Conservation (phyloP, 2,888 invertebrate species). For the Rhaphigaster nebulosa region DNA sequence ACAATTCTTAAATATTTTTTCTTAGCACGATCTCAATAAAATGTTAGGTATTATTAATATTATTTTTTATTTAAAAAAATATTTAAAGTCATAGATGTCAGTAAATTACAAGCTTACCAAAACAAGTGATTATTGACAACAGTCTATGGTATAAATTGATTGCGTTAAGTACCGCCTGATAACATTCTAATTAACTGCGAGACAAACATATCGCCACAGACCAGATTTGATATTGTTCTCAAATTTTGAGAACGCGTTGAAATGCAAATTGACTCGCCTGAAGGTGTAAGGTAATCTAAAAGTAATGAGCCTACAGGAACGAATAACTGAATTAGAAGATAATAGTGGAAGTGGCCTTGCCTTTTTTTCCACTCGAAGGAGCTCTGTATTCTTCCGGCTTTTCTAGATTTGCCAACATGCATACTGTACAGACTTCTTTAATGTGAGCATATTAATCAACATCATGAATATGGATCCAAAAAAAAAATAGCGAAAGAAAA, state of each 20-base stretch:
- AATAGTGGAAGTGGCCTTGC: slow-evolving; percentile 10
- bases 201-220: neutral
- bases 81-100: neutral
- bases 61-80: neutral
- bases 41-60: neutral
- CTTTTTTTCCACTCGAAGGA: neutral
- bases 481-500: neutral
- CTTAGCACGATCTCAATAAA: neutral
- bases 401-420: neutral
- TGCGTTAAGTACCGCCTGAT: neutral
- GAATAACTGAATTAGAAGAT: neutral
- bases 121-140: neutral
- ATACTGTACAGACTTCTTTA: neutral
- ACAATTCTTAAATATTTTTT: neutral
- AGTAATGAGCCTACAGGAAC: neutral
- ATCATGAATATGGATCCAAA: neutral
- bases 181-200: neutral
- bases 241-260: neutral
- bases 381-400: slow-evolving; percentile 7
- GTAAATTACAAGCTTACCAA: neutral
- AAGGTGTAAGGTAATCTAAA: slow-evolving; percentile 29
- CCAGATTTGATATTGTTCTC: neutral
- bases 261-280: neutral
- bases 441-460: neutral
- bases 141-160: neutral